Conservation (phyloP, 2,797 vertebrate genomes). For the Chromis chromis region DNA sequence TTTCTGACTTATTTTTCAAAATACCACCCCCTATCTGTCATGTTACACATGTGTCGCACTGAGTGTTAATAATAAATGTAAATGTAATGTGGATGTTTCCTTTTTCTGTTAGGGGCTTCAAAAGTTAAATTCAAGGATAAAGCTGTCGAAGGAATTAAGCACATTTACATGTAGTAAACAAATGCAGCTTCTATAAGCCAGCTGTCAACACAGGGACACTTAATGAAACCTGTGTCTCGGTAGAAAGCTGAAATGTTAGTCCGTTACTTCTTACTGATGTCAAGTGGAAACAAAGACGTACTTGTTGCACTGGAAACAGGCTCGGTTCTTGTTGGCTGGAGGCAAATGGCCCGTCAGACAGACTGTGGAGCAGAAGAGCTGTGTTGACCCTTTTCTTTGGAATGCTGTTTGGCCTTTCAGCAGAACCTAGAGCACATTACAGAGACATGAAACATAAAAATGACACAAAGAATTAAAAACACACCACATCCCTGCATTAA, state of each 20-base stretch:
- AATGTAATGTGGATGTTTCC: no score
- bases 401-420: slow-evolving; percentile 98
- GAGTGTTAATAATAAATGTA: no score
- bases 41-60: no score
- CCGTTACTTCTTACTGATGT: background rate
- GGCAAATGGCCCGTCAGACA: slow-evolving; percentile 95
- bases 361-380: slow-evolving; percentile 98
- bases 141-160: no score
- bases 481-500: no score
- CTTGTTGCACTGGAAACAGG: slow-evolving; percentile 95
- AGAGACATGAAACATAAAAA: background rate
- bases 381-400: slow-evolving; percentile 97
- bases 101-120: background rate
- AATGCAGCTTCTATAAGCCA: background rate
- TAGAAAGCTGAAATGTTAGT: background rate
- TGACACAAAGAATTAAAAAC: background rate
- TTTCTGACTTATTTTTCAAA: no score
- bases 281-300: slow-evolving; percentile 59
- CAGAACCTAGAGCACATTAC: slow-evolving; percentile 66
- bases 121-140: no score
- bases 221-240: no score
- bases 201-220: background rate
- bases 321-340: slow-evolving; percentile 86
- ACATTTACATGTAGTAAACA: background rate
- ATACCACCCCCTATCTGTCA: no score